phyloP scores from a whole-genome alignment of 35 echinoderm and acorn worm species.

The Nesometra sesokonis region DNA sequence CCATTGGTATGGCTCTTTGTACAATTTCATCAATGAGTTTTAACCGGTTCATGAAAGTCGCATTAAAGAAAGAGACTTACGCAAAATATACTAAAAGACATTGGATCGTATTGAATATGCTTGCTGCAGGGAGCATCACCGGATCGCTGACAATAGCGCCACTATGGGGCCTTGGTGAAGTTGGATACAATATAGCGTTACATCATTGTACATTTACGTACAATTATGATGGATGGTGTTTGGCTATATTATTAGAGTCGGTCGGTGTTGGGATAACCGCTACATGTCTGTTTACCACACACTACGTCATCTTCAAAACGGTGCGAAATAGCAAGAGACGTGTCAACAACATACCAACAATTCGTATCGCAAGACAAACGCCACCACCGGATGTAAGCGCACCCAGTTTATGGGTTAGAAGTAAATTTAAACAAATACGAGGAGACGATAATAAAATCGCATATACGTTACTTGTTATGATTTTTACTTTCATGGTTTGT shows the following conservation, averaged over 20 bases:
- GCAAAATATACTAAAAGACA: background rate
- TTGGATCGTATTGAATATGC: background rate
- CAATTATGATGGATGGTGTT: background rate
- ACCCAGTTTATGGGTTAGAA: too few relatives aligned
- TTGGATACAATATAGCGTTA: background rate
- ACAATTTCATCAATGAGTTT: background rate
- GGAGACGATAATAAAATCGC: background rate
- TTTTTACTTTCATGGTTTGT: background rate
- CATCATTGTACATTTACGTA: background rate
- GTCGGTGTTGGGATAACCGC: background rate
- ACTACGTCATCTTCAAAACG: background rate
- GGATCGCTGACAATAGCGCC: background rate
- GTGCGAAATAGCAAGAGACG: background rate
- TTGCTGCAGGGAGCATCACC: background rate
- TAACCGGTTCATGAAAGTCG: background rate
- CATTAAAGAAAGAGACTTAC: background rate
- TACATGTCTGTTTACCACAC: background rate
- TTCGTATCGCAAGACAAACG: too few relatives aligned
- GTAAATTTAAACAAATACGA: background rate
- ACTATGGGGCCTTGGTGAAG: background rate
- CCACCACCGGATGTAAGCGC: too few relatives aligned
- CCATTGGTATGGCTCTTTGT: background rate
- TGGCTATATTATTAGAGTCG: background rate
- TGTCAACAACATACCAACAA: background rate
- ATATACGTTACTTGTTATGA: background rate